phyloP scores from a whole-genome alignment of 2,113 vertebrate species.

The Strigops habroptila region DNA sequence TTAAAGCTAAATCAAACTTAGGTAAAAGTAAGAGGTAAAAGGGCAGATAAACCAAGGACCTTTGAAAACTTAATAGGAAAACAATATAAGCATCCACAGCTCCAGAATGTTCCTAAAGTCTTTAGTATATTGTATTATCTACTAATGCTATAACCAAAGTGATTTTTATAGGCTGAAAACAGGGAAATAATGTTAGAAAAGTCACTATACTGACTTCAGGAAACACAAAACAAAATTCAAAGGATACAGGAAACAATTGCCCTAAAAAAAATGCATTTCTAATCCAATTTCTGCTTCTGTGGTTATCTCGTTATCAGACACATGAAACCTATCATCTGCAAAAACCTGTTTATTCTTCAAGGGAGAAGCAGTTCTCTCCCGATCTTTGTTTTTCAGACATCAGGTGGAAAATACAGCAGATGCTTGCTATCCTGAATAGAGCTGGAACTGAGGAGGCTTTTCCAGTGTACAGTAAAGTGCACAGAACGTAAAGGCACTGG shows the following conservation, averaged over 20 bases:
- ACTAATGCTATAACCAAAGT: not conserved
- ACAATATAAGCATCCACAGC: not conserved
- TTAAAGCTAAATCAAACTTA: not conserved
- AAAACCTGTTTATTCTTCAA: not conserved
- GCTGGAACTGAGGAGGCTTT: not conserved
- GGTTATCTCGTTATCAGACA: not conserved
- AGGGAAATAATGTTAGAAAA: not conserved
- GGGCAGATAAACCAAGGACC: not conserved
- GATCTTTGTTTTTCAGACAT: not conserved
- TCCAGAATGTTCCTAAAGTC: not conserved
- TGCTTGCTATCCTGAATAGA: not conserved
- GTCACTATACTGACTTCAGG: not conserved
- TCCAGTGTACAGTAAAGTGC: not conserved
- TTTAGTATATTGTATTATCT: not conserved
- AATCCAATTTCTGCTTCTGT: not conserved
- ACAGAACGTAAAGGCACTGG: not conserved
- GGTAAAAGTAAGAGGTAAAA: not conserved
- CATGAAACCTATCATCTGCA: not conserved
- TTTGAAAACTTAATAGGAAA: not conserved
- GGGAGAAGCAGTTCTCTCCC: not conserved
- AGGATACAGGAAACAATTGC: not conserved
- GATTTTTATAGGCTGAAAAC: not conserved
- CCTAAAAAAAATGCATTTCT: not conserved
- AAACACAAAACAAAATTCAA: conserved; percentile 5
- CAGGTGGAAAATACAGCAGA: not conserved